phyloP scores from a whole-genome alignment of 2,888 invertebrate species.

The Melangyna quadrimaculata region DNA sequence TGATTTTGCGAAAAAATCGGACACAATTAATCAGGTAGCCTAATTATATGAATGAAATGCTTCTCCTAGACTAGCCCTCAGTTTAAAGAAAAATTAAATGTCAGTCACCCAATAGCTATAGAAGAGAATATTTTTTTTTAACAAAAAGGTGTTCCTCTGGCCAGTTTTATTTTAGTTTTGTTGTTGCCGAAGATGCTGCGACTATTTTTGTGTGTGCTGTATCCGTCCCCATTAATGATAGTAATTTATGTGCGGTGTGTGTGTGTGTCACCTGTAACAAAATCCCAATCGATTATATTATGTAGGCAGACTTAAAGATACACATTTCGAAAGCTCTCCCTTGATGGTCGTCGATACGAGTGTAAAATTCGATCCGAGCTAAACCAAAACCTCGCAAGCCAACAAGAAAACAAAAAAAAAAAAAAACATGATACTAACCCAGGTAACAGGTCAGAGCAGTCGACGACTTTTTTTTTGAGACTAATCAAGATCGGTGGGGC shows the following conservation, averaged over 20 bases:
- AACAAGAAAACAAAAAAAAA: neutral
- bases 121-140: slow-evolving; percentile 6
- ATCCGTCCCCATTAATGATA: slow-evolving; percentile 68
- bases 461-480: slow-evolving; percentile 34
- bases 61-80: neutral
- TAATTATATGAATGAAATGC: neutral
- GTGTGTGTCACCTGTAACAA: slow-evolving; percentile 71
- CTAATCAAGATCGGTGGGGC: slow-evolving; percentile 71
- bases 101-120: neutral
- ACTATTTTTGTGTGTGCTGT: slow-evolving; percentile 38
- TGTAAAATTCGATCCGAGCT: neutral
- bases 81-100: neutral
- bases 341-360: slow-evolving; percentile 12
- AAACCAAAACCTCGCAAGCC: neutral
- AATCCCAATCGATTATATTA: slow-evolving; percentile 72
- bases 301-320: slow-evolving; percentile 62
- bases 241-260: slow-evolving; percentile 70
- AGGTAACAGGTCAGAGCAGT: slow-evolving; percentile 69
- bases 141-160: slow-evolving; percentile 14
- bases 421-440: slow-evolving; percentile 18
- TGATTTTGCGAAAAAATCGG: neutral
- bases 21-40: neutral
- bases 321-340: slow-evolving; percentile 66
- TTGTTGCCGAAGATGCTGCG: slow-evolving; percentile 13
- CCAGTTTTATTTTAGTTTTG: neutral